These are phyloP conservation scores for Drosophila parthenogenetica DNA, from an alignment of 2,888 invertebrate genomes.

Conservation along the genomic window DNA sequence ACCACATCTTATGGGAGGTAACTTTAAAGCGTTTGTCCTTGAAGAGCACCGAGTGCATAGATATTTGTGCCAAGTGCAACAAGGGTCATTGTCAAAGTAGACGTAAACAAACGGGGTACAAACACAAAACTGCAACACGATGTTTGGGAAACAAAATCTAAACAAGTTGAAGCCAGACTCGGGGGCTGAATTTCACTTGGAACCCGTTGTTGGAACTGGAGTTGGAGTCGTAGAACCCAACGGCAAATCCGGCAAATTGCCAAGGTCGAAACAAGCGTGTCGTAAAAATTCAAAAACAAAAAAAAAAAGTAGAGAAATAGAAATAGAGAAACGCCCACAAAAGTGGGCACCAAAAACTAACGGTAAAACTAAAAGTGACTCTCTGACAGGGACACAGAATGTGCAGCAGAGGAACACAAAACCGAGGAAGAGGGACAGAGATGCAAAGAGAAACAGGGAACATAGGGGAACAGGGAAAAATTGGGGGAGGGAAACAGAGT, in stretches of 20 bases:
- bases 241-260: conserved; percentile 30
- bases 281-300: conserved; percentile 32
- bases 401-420: background rate
- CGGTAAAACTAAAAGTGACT: conserved; percentile 77
- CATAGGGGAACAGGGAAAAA: background rate
- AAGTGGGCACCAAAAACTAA: conserved; percentile 67
- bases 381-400: conserved; percentile 20
- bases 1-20: background rate
- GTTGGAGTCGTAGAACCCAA: conserved; percentile 1
- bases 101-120: conserved; percentile 43
- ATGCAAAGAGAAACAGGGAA: background rate
- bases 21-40: conserved; percentile 31
- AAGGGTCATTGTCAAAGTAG: conserved; percentile 43
- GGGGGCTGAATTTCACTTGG: conserved; percentile 2
- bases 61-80: conserved; percentile 60
- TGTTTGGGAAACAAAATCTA: conserved; percentile 53
- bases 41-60: conserved; percentile 25
- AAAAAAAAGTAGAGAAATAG: conserved; percentile 35
- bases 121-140: conserved; percentile 42
- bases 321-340: conserved; percentile 37
- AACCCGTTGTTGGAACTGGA: conserved; percentile 1
- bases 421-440: background rate
- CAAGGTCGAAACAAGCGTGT: conserved; percentile 59
- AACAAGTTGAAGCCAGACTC: conserved; percentile 50
- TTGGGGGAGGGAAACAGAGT: background rate